These are phyloP conservation scores for Clarias gariepinus DNA, from an alignment of 2,113 vertebrate species.

Conservation along the genomic window DNA sequence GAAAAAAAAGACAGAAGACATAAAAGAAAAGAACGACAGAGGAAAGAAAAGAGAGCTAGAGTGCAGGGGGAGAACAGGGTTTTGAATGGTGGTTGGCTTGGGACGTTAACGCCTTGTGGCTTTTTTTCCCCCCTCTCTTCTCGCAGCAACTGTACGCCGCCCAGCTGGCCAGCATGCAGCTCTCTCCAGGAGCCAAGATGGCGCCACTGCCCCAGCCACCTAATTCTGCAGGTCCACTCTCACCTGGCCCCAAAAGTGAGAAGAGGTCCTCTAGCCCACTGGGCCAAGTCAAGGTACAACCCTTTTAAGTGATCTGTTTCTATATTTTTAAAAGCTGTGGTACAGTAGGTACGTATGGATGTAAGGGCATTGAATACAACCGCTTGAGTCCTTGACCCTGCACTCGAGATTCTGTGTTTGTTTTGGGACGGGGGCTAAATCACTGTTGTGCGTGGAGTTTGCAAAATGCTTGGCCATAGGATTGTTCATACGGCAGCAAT, in stretches of 20 bases:
- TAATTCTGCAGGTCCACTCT: conserved; percentile 87
- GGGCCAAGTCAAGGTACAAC: conserved; percentile 91
- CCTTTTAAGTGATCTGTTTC: conserved; percentile 52
- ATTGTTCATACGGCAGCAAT: no score
- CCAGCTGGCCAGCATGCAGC: conserved; percentile 99
- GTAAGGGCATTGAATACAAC: not conserved
- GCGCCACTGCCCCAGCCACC: conserved; percentile 90
- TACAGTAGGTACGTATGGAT: not conserved
- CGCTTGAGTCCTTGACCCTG: not conserved
- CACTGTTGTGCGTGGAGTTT: no score
- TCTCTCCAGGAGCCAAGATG: conserved; percentile 99
- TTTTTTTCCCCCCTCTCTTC: conserved; percentile 63
- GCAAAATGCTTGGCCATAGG: no score
- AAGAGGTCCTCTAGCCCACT: conserved; percentile 96
- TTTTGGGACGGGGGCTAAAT: no score
- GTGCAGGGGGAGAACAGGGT: conserved; percentile 67
- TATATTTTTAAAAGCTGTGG: conserved; percentile 51
- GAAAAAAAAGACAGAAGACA: conserved; percentile 71
- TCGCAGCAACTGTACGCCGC: conserved; percentile 97
- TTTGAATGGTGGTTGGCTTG: conserved; percentile 72
- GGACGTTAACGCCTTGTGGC: conserved; percentile 70
- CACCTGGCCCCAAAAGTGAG: conserved; percentile 96
- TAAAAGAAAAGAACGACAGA: conserved; percentile 55
- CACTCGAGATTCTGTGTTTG: not conserved
- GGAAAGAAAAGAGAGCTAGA: conserved; percentile 42